Evolutionary conservation across 2,113 vertebrate species (phyloP).

Genomic region (Sardina pilchardus): DNA sequence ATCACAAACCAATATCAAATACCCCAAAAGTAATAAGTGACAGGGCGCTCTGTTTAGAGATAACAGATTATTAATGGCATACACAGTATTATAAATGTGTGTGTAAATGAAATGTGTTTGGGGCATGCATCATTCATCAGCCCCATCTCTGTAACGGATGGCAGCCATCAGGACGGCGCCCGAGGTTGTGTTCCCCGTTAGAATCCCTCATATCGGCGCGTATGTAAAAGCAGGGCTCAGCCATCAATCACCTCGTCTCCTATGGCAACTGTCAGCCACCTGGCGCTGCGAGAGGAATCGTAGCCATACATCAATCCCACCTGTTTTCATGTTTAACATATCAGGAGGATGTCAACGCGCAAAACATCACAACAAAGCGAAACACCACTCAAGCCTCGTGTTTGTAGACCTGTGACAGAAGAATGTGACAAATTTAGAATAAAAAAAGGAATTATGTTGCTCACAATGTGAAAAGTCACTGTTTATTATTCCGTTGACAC

Average conservation of each 20-base stretch:
- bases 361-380: background rate
- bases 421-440: background rate
- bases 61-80: slow-evolving; percentile 38
- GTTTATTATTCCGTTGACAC: background rate
- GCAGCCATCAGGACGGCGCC: slow-evolving; percentile 20
- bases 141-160: slow-evolving; percentile 15
- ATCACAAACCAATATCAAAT: background rate
- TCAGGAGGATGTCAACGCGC: slow-evolving; percentile 50
- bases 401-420: background rate
- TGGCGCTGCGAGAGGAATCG: slow-evolving; percentile 51
- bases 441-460: background rate
- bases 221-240: slow-evolving; percentile 28
- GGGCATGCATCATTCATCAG: slow-evolving; percentile 46
- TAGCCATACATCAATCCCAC: slow-evolving; percentile 63
- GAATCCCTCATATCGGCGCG: slow-evolving; percentile 51
- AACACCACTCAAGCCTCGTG: background rate
- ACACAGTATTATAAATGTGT: slow-evolving; percentile 32
- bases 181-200: slow-evolving; percentile 14
- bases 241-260: slow-evolving; percentile 68
- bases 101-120: slow-evolving; percentile 41
- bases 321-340: slow-evolving; percentile 52
- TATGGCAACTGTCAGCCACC: slow-evolving; percentile 63
- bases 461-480: background rate
- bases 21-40: slow-evolving; percentile 29
- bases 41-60: background rate